Evolutionary conservation across 2,888 invertebrate genomes (phyloP).

Genomic region (Bombylius discolor): DNA sequence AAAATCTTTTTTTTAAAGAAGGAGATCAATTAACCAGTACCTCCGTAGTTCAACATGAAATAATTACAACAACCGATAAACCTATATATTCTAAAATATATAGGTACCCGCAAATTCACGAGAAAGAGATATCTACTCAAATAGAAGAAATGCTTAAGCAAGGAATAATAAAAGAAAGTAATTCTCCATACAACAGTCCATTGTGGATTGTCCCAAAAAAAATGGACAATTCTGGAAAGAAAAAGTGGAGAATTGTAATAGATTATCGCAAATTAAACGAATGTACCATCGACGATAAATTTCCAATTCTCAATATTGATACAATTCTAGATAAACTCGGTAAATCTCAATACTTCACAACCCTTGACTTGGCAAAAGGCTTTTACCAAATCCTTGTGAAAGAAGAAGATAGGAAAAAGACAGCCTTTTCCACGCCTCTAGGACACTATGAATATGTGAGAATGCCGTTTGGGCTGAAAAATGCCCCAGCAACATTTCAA

Average conservation of each 20-base stretch:
- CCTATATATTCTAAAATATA: constrained; percentile 5
- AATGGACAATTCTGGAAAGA: constrained; percentile 10
- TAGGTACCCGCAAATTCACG: constrained; percentile 3
- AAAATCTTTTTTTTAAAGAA: neutral
- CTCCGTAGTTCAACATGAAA: constrained; percentile 1
- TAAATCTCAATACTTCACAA: constrained; percentile 6
- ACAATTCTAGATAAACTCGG: constrained; percentile 17
- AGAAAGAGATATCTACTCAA: neutral
- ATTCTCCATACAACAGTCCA: constrained; percentile 19
- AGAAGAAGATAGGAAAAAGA: constrained; percentile 14
- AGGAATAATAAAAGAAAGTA: constrained; percentile 19
- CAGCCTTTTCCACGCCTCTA: constrained; percentile 14
- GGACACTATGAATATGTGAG: constrained; percentile 11
- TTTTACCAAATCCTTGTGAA: constrained; percentile 13
- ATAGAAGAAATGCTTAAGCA: constrained; percentile 1
- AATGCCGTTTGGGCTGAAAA: constrained; percentile 11
- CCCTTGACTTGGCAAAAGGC: constrained; percentile 18
- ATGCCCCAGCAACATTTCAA: constrained; percentile 9
- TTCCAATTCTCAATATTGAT: constrained; percentile 14
- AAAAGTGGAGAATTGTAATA: constrained; percentile 11
- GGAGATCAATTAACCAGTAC: neutral
- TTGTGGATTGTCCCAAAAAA: constrained; percentile 23
- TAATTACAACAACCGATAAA: constrained; percentile 2
- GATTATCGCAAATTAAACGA: constrained; percentile 11
- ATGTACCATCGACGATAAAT: constrained; percentile 10